phyloP scores from a whole-genome alignment of 1,140 invertebrate genomes.

The Conus betulinus region DNA sequence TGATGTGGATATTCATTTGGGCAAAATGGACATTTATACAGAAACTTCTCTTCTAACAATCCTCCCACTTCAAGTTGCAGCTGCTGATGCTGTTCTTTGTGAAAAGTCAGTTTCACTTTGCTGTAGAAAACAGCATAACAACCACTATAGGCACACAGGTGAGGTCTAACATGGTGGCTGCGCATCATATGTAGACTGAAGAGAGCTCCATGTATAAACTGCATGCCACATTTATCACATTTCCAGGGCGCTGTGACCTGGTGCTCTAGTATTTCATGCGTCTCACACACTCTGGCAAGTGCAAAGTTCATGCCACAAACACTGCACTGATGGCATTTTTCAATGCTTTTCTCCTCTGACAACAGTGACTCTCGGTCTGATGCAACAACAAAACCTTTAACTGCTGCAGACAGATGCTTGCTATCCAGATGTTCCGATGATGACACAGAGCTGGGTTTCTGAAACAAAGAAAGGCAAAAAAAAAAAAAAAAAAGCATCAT shows the following conservation, averaged over 20 bases:
- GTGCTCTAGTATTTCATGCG: conserved; percentile 21
- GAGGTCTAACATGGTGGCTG: background rate
- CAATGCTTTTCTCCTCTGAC: background rate
- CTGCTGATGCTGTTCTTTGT: background rate
- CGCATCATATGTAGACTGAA: background rate
- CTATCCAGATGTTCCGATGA: no score
- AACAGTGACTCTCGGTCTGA: background rate
- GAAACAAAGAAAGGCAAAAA: no score
- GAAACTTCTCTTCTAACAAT: no score
- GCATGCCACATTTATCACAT: conserved; percentile 2
- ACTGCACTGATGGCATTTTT: background rate
- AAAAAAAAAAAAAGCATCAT: no score
- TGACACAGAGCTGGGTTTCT: no score
- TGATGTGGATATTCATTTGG: conserved; percentile 7
- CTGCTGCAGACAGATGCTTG: background rate
- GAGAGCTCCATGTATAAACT: background rate
- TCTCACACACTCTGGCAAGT: background rate
- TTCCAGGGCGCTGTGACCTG: background rate
- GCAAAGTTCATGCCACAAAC: background rate
- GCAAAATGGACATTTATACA: conserved; percentile 12
- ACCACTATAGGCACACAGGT: background rate
- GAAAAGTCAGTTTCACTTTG: background rate
- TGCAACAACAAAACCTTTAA: background rate
- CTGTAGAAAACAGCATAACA: background rate
- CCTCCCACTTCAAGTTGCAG: no score